Evolutionary conservation across 2,888 invertebrate genomes (phyloP).

Genomic region (Adelphocoris suturalis): DNA sequence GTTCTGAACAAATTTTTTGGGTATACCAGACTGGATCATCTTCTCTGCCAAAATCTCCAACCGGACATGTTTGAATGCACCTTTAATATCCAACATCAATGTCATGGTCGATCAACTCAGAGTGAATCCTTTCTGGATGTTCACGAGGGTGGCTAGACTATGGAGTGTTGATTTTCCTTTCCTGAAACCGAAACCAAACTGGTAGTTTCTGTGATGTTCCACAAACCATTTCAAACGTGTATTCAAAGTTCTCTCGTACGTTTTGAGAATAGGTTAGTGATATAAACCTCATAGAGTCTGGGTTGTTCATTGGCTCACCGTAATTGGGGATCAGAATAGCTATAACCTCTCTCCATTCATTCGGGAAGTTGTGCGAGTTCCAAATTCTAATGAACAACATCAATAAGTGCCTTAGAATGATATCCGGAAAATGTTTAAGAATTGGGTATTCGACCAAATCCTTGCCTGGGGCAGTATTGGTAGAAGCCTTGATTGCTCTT

Average conservation of each 20-base stretch:
- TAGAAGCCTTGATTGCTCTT: neutral
- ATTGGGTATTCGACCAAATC: conserved; percentile 17
- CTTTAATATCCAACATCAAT: too few species aligned
- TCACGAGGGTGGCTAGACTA: neutral
- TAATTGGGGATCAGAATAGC: neutral
- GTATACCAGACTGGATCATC: too few species aligned
- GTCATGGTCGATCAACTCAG: too few species aligned
- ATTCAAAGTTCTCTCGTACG: conserved; percentile 43
- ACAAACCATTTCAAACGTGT: conserved; percentile 73
- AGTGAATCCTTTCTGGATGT: neutral
- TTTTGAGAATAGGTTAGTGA: conserved; percentile 11
- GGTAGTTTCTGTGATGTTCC: conserved; percentile 62
- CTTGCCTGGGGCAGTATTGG: too few species aligned
- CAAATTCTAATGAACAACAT: neutral
- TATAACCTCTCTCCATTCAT: conserved; percentile 14
- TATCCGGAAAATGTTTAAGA: conserved; percentile 1
- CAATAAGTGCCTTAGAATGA: neutral
- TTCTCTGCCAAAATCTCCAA: too few species aligned
- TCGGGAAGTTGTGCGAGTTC: neutral
- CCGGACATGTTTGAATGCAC: too few species aligned
- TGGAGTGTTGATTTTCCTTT: conserved; percentile 38
- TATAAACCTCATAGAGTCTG: neutral
- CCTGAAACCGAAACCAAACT: conserved; percentile 31
- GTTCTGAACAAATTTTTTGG: too few species aligned
- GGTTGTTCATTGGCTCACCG: neutral